These are phyloP conservation scores for Corydoras maculifer DNA, from an alignment of 2,113 vertebrate species.

Conservation along the genomic window DNA sequence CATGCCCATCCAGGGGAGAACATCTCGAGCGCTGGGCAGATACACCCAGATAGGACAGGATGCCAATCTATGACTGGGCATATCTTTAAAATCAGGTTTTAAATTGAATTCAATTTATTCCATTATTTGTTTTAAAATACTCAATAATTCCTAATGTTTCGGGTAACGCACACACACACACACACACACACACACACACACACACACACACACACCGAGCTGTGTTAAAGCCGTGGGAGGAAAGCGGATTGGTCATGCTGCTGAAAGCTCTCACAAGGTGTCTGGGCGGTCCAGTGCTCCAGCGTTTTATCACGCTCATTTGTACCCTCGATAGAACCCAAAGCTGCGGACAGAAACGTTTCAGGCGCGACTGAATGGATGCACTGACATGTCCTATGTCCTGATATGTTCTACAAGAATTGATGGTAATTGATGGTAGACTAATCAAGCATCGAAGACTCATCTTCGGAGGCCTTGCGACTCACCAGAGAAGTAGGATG, in stretches of 20 bases:
- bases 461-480: slow-evolving; percentile 17
- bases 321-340: background rate
- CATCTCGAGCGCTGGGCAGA: too few relatives aligned
- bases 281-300: background rate
- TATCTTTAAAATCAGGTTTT: too few relatives aligned
- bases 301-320: background rate
- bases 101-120: too few relatives aligned
- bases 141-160: too few relatives aligned
- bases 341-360: background rate
- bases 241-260: slow-evolving; percentile 84
- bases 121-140: too few relatives aligned
- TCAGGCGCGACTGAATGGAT: too few relatives aligned
- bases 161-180: too few relatives aligned
- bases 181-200: slow-evolving; percentile 54
- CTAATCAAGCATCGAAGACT: background rate
- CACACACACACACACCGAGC: slow-evolving; percentile 11
- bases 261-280: slow-evolving; percentile 66
- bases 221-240: slow-evolving; percentile 60
- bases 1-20: too few relatives aligned
- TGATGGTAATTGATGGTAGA: background rate
- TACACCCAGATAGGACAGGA: too few relatives aligned
- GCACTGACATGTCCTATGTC: too few relatives aligned
- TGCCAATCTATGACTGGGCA: too few relatives aligned
- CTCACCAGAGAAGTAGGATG: slow-evolving; percentile 93
- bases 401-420: too few relatives aligned